phyloP scores from a whole-genome alignment of 2,113 vertebrate genomes.

The Copsychus sechellarum region DNA sequence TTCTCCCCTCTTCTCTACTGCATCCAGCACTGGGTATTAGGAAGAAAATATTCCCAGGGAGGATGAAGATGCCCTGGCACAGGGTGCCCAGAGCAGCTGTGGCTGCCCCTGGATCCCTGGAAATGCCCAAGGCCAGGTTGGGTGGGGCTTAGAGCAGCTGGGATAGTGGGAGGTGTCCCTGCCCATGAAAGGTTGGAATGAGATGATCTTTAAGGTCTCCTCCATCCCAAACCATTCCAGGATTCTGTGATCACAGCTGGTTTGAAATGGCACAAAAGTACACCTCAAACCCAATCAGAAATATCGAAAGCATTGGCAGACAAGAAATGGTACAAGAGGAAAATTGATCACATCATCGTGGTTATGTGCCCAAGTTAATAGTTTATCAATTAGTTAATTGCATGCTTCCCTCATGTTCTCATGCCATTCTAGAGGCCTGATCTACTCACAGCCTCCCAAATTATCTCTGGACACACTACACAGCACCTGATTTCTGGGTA shows the following conservation, averaged over 20 bases:
- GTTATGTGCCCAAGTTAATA: neutral
- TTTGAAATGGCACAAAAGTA: neutral
- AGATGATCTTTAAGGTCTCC: neutral
- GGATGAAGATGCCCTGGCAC: rapidly evolving
- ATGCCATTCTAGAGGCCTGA: neutral
- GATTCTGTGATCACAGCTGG: neutral
- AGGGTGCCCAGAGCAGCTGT: neutral
- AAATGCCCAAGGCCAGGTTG: neutral
- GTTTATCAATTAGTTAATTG: neutral
- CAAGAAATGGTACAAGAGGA: rapidly evolving
- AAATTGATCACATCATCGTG: neutral
- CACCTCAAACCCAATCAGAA: neutral
- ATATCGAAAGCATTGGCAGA: neutral
- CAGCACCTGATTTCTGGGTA: neutral
- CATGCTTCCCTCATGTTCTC: neutral
- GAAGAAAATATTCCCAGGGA: neutral
- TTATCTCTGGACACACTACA: neutral
- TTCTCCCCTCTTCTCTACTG: neutral
- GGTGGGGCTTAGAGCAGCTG: rapidly evolving
- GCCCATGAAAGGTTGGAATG: neutral
- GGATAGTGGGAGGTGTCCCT: rapidly evolving
- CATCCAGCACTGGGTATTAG: neutral
- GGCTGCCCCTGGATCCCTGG: neutral
- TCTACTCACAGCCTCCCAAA: neutral
- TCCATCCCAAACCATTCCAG: neutral